These are phyloP conservation scores for Anarhynchus alexandrinus DNA, from an alignment of 2,113 vertebrate species.

Conservation along the genomic window DNA sequence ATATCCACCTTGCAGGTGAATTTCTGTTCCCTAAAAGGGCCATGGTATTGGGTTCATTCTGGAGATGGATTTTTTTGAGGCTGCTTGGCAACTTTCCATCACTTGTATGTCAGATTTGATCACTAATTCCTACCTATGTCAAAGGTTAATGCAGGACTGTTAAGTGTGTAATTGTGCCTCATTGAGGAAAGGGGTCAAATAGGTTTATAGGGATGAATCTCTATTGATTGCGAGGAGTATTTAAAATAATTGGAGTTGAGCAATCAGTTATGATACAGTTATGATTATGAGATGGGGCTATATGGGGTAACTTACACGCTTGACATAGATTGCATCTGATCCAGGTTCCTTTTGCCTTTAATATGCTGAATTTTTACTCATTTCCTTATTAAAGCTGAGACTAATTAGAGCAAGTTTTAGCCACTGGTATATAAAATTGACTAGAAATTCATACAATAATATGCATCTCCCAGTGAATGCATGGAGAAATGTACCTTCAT, in stretches of 20 bases:
- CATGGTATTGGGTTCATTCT: background rate
- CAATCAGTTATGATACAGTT: background rate
- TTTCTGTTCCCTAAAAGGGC: background rate
- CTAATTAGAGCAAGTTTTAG: background rate
- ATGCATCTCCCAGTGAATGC: background rate
- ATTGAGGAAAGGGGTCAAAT: background rate
- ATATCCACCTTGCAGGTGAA: background rate
- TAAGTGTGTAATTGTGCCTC: background rate
- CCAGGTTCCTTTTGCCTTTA: background rate
- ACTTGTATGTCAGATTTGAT: background rate
- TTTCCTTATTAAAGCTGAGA: background rate
- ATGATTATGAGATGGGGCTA: background rate
- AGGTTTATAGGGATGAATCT: conserved; percentile 11
- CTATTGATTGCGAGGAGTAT: conserved; percentile 31
- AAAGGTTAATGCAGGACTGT: conserved; percentile 43
- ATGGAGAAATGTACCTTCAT: background rate
- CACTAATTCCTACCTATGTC: conserved; percentile 10
- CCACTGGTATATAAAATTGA: background rate
- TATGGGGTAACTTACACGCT: background rate
- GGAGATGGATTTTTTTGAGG: background rate
- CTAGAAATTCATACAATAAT: background rate
- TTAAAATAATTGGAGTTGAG: conserved; percentile 43
- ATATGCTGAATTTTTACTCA: background rate
- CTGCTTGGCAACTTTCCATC: background rate
- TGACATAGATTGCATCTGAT: background rate